phyloP scores from a whole-genome alignment of 64 coral and sea anemone genomes.

The Montipora efflorescens region DNA sequence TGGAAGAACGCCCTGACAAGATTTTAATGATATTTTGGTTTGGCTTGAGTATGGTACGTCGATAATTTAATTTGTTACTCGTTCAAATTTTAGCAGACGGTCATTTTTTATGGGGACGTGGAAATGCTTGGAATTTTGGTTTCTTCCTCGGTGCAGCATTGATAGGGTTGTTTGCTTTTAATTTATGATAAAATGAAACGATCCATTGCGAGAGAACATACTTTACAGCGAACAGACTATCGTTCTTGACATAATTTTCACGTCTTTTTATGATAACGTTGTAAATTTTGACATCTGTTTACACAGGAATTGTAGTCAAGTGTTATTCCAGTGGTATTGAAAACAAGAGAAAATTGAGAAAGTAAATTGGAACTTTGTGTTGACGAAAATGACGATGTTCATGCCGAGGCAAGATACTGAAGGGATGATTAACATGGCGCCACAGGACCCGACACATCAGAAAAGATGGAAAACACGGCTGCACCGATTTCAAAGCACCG shows the following conservation, averaged over 20 bases:
- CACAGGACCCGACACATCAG: not conserved
- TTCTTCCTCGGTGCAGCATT: too few species aligned
- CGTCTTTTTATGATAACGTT: conserved; percentile 19
- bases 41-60: not conserved
- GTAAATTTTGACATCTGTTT: conserved; percentile 42
- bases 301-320: conserved; percentile 29
- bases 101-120: not conserved
- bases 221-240: too few species aligned
- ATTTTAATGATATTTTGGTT: not conserved
- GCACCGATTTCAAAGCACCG: conserved; percentile 9
- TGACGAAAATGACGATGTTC: conserved; percentile 4
- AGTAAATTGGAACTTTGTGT: not conserved
- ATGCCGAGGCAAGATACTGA: not conserved
- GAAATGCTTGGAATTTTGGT: not conserved
- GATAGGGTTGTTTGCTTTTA: too few species aligned
- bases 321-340: not conserved
- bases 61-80: not conserved
- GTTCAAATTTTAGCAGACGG: not conserved
- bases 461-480: conserved; percentile 48
- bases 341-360: not conserved
- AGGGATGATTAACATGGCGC: not conserved
- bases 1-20: not conserved
- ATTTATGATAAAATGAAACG: too few species aligned
- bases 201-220: too few species aligned
- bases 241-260: not conserved